A percentile compares a stretch with the other conserved stretches of the same genome.
Conservation (phyloP, 2,797 vertebrate species). For the Distichodus sexfasciatus region DNA sequence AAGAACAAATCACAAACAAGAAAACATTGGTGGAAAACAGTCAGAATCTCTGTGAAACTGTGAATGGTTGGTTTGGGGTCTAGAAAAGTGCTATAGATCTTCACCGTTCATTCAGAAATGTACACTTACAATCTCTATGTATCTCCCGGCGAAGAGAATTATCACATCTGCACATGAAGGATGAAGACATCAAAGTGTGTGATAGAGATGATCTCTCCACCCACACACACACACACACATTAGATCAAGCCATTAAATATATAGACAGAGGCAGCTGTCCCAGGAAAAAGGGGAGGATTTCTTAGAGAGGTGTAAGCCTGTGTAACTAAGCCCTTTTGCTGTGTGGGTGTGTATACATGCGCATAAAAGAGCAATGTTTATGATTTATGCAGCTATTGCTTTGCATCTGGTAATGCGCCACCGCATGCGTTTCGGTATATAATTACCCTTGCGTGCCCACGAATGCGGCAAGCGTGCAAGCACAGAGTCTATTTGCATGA, state of each 20-base stretch:
- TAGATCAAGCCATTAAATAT: slow-evolving; percentile 51
- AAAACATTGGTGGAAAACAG: too few relatives aligned
- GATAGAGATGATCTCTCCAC: slow-evolving; percentile 53
- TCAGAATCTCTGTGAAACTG: too few relatives aligned
- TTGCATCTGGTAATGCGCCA: slow-evolving; percentile 21
- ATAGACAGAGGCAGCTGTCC: slow-evolving; percentile 63
- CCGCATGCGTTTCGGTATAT: slow-evolving; percentile 12
- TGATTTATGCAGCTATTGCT: slow-evolving; percentile 33
- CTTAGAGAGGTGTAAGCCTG: slow-evolving; percentile 39
- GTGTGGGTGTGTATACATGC: not conserved
- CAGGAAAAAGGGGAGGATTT: slow-evolving; percentile 48
- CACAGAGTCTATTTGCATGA: slow-evolving; percentile 24
- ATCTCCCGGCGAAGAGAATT: slow-evolving; percentile 44
- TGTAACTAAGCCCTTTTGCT: slow-evolving; percentile 45
- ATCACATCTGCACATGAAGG: too few relatives aligned
- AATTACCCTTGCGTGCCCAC: slow-evolving; percentile 19
- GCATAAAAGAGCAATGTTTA: slow-evolving; percentile 2
- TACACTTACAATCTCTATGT: slow-evolving; percentile 8
- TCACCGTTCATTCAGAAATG: not conserved
- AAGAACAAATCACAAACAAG: too few relatives aligned
- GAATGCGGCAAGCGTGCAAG: slow-evolving; percentile 19
- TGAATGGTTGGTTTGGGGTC: too few relatives aligned
- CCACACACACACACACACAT: slow-evolving; percentile 45
- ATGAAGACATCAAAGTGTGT: slow-evolving; percentile 70
- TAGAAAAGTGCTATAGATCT: too few relatives aligned